Evolutionary conservation across 2,888 invertebrate species (phyloP), one percentile per base, ranked within the genome.

Genomic region (Litoditis marina): DNA sequence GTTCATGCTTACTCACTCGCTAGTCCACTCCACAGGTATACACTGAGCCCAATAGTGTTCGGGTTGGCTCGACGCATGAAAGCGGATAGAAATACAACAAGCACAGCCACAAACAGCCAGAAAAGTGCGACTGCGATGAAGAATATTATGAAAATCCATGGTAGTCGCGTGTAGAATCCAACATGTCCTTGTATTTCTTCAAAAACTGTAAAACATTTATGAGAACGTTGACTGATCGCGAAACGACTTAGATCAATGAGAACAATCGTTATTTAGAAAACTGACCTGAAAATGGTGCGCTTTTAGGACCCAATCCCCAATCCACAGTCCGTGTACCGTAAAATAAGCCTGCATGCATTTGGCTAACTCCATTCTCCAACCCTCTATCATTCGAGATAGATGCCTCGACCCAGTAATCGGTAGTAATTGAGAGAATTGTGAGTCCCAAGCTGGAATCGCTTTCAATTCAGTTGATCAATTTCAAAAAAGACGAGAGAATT

Each of bases 361-460:
- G 50, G 28, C 59, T 59, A 42, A 30, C 30, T 50, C 59, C 59
- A 30, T 50, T 42, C 6, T 27, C 5, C 2, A 59, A 30, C 11
- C 51, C 59, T 19, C 59, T 19, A 28, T 59, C 59, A 51, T 59
- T 59, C 25, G 22, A 22, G 31, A 59, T 59, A 13, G 59, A 22
- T 44, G 59, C 19, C 2, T 34, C 32, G 22, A 59, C 51, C 59
- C 59, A 59, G 31, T 59, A 30, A 19, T 59, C 59, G 19, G 59
- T 59, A 5, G 51, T 30, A 11, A 59, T 32, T 25, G 59, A 28
- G 25, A 36, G 25, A 16, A 59, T 50, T 30, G 44, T 16, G 51
- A 50, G 51, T 19, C 42, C 39, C 11, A 59, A 36, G 28, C 59
- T 59, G 51, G 51, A 59, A 59, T n/a, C n/a, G n/a, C n/a, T n/a